Conservation (phyloP, 2,113 vertebrate species). For the Lepus europaeus region DNA sequence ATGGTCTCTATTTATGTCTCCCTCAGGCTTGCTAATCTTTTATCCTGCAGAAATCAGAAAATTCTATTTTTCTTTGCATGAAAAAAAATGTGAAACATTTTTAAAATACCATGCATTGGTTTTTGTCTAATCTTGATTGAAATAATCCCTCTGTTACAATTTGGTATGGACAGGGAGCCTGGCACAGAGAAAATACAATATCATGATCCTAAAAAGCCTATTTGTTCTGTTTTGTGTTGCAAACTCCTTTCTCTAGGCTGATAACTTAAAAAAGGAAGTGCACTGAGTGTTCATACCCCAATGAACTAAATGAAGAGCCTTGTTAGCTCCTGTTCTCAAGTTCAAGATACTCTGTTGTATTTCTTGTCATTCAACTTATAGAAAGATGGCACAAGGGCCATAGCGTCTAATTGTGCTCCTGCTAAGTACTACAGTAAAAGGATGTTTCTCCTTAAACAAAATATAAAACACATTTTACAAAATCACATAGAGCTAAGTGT, state of each 20-base stretch:
- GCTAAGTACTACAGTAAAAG: not conserved
- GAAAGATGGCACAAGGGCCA: not conserved
- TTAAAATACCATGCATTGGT: not conserved
- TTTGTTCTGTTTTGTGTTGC: not conserved
- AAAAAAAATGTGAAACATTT: conserved; percentile 13
- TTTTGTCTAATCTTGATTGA: conserved; percentile 3
- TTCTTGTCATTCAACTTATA: conserved; percentile 12
- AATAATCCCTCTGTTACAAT: not conserved
- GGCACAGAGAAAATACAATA: not conserved
- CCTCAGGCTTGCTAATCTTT: not conserved
- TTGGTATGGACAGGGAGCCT: not conserved
- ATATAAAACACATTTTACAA: not conserved
- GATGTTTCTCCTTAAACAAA: not conserved
- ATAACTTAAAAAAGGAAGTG: not conserved
- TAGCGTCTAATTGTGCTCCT: not conserved
- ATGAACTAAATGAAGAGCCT: not conserved
- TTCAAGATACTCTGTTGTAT: not conserved
- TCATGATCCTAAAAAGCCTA: not conserved
- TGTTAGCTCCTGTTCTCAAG: not conserved
- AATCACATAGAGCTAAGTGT: not conserved
- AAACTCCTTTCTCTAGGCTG: conserved; percentile 27
- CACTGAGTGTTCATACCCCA: not conserved
- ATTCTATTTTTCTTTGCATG: not conserved
- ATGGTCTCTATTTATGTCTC: not conserved
- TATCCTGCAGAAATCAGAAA: conserved; percentile 10